A percentile compares a stretch with the other conserved stretches of the same genome.
Evolutionary conservation across 2,113 vertebrate genomes (phyloP).

Genomic region (Petrocephalus zakoni): DNA sequence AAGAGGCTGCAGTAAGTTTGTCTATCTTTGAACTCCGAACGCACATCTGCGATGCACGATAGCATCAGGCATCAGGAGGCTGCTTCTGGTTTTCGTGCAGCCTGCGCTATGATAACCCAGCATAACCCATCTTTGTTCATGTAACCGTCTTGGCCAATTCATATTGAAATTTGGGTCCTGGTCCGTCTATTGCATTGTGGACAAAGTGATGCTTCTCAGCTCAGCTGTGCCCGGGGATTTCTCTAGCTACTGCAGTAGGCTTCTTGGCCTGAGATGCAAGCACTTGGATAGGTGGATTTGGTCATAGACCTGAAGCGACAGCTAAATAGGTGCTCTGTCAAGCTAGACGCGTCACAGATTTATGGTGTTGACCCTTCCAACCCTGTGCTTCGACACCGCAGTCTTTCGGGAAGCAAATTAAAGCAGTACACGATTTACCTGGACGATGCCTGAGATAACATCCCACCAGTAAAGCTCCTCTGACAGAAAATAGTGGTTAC

Average conservation of each 20-base stretch:
- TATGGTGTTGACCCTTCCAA: neutral
- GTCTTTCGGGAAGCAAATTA: neutral
- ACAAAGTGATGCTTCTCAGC: neutral
- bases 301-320: constrained; percentile 35
- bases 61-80: neutral
- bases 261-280: constrained; percentile 17
- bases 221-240: neutral
- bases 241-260: neutral
- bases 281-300: constrained; percentile 35
- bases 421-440: neutral
- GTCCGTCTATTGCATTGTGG: constrained; percentile 8
- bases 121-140: neutral
- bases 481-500: neutral
- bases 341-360: neutral
- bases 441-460: neutral
- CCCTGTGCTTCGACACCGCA: neutral
- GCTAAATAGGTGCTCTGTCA: constrained; percentile 14
- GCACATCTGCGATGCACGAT: neutral
- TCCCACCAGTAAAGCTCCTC: neutral
- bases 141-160: neutral
- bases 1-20: constrained; percentile 2
- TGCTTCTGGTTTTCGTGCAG: neutral
- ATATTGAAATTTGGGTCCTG: neutral
- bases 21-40: neutral
- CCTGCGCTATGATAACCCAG: neutral